phyloP scores from a whole-genome alignment of 2,797 vertebrate species.

The Bradypodion pumilum region DNA sequence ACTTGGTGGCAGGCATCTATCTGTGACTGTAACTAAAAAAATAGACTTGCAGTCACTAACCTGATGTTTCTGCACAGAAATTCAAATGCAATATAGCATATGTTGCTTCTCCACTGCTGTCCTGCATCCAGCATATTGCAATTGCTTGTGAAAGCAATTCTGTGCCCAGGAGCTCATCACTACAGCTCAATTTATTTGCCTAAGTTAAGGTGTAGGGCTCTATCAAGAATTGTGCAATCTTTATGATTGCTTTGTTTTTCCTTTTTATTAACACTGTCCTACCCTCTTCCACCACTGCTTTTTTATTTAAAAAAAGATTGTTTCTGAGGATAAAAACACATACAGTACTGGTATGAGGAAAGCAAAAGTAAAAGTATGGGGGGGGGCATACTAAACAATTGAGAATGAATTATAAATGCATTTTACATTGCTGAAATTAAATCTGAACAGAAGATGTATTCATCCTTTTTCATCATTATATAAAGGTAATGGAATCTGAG shows the following conservation, averaged over 20 bases:
- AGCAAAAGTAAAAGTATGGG: not conserved
- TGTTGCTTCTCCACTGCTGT: not conserved
- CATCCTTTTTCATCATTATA: slow-evolving; percentile 18
- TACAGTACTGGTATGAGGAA: not conserved
- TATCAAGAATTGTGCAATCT: not conserved
- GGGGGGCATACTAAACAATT: not conserved
- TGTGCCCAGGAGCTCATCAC: not conserved
- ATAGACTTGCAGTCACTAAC: not conserved
- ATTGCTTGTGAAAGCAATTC: not conserved
- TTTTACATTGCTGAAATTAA: not conserved
- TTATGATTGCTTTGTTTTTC: not conserved
- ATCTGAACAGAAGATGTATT: not conserved
- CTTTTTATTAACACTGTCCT: not conserved
- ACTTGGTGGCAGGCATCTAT: not conserved
- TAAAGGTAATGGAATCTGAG: not conserved
- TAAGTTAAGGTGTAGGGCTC: not conserved
- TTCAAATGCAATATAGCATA: not conserved
- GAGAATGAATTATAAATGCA: slow-evolving; percentile 4
- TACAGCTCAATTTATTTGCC: not conserved
- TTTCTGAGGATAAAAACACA: not conserved
- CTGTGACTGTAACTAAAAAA: not conserved
- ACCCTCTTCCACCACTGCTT: not conserved
- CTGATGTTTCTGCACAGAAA: not conserved
- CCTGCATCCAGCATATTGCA: not conserved
- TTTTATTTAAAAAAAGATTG: slow-evolving; percentile 1